phyloP scores from a whole-genome alignment of 1,140 invertebrate genomes.

The Drosophila chauvacae region DNA sequence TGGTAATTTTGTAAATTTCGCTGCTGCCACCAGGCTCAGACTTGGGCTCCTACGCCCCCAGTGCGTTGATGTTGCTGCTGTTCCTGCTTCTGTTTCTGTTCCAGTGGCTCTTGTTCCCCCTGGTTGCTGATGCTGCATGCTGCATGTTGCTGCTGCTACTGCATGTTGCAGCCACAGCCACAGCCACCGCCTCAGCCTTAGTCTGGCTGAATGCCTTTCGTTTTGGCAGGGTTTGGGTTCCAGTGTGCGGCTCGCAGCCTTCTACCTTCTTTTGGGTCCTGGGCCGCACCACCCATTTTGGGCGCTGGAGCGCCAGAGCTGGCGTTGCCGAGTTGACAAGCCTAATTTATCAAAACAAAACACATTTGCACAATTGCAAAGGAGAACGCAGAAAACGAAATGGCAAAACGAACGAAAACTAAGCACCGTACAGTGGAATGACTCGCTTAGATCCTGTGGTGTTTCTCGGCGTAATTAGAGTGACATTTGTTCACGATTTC shows the following conservation, averaged over 20 bases:
- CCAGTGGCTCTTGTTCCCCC: constrained; percentile 37
- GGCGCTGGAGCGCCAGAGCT: constrained; percentile 19
- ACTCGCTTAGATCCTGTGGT: constrained; percentile 11
- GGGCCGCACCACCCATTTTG: constrained; percentile 14
- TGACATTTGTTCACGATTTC: neutral
- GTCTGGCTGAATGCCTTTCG: constrained; percentile 38
- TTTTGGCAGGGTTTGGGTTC: constrained; percentile 30
- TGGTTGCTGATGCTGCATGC: constrained; percentile 36
- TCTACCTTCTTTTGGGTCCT: constrained; percentile 19
- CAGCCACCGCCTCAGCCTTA: constrained; percentile 39
- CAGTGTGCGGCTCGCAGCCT: constrained; percentile 55
- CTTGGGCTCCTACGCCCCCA: constrained; percentile 51
- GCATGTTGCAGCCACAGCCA: constrained; percentile 56
- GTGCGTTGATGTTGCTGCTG: constrained; percentile 50
- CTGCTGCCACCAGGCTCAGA: constrained; percentile 58
- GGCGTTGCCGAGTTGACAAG: constrained; percentile 79
- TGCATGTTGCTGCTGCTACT: constrained; percentile 31
- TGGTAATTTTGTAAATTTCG: constrained; percentile 83
- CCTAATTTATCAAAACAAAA: constrained; percentile 84
- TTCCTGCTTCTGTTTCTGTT: constrained; percentile 30
- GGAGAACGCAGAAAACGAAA: constrained; percentile 77
- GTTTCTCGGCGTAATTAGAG: constrained; percentile 3
- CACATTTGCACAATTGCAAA: constrained; percentile 82
- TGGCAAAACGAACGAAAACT: constrained; percentile 55
- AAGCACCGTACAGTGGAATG: constrained; percentile 43